phyloP scores from a whole-genome alignment of 2,888 invertebrate genomes.

The Clepsis dumicolana region DNA sequence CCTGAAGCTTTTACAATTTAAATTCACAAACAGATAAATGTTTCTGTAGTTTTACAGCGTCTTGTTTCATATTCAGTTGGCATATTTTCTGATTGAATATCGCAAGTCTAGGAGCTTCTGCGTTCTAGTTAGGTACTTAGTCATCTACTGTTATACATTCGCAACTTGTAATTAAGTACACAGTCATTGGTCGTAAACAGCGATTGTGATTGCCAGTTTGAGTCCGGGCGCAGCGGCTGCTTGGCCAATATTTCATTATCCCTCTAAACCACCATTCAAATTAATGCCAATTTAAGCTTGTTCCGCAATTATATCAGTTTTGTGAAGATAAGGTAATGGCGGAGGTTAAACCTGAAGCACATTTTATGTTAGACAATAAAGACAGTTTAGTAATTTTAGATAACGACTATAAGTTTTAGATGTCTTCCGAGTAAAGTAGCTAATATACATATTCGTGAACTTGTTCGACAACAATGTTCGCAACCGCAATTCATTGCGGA shows the following conservation, averaged over 20 bases:
- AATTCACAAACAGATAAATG: slow-evolving; percentile 40
- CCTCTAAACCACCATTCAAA: slow-evolving; percentile 23
- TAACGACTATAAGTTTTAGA: background rate
- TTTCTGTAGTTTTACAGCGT: slow-evolving; percentile 43
- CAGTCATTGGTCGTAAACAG: slow-evolving; percentile 61
- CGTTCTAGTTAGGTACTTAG: slow-evolving; percentile 45
- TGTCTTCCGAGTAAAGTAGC: background rate
- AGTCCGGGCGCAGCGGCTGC: slow-evolving; percentile 41
- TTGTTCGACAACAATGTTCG: slow-evolving; percentile 42
- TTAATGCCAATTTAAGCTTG: slow-evolving; percentile 5
- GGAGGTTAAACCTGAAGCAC: background rate
- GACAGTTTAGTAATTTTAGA: background rate
- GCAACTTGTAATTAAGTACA: slow-evolving; percentile 59
- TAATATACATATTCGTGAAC: slow-evolving; percentile 3
- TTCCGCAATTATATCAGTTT: slow-evolving; percentile 7
- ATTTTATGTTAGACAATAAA: background rate
- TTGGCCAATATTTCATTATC: slow-evolving; percentile 23
- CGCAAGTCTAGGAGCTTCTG: slow-evolving; percentile 37
- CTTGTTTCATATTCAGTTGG: slow-evolving; percentile 31
- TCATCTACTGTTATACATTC: slow-evolving; percentile 48
- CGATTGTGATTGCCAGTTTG: slow-evolving; percentile 56
- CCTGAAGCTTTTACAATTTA: slow-evolving; percentile 40
- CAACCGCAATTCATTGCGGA: slow-evolving; percentile 56
- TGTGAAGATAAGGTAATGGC: background rate
- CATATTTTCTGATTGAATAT: slow-evolving; percentile 44